Evolutionary conservation across 35 echinoderm and acorn worm species (phyloP), one percentile per base, ranked within the genome.

Genomic region (Nesometra sesokonis): DNA sequence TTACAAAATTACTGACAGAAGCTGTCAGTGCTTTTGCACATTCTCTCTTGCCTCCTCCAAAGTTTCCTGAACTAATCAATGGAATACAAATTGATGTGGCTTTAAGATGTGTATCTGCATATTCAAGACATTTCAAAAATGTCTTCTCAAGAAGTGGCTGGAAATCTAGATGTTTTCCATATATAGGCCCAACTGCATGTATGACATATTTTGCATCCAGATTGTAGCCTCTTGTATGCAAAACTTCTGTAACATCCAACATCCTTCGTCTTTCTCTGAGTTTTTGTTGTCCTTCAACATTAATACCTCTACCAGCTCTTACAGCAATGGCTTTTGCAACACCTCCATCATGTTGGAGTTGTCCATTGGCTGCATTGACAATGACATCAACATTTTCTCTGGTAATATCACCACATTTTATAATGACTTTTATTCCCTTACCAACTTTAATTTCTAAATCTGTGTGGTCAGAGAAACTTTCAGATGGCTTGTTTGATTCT

Each of bases 101-200:
- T 57, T 85, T 27, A 33, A 85, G 43, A 8, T 30, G n/a, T 31
- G 52, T 13, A 37, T 47, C 34, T 47, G 83, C 83, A 47, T 57
- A 29, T 52, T 17, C 39, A 4, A 85, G 31, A 31, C 39, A 40
- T 2, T 29, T 52, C 13, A 30, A 8, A 32, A 85, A 85, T 85
- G 83, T 85, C 9, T 85, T 57, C 43, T 85, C 27, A 47, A 47
- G 35, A 9, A 85, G 52, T 29, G 32, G 29, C n/a, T 4, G 29
- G n/a, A 52, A 40, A 11, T 67, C 5, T 43, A 7, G 9, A 5
- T 27, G 7, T 31, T 85, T 57, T 9, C 52, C n/a, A 30, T 32
- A 23, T 21, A 39, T 43, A 31, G 86, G 86, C 19, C 86, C 86
- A 17, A 78, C 33, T 3, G 77, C 77, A 37, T 87, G 86, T 0